Conservation (phyloP, 2,888 invertebrate species). For the Tachystola acroxantha region DNA sequence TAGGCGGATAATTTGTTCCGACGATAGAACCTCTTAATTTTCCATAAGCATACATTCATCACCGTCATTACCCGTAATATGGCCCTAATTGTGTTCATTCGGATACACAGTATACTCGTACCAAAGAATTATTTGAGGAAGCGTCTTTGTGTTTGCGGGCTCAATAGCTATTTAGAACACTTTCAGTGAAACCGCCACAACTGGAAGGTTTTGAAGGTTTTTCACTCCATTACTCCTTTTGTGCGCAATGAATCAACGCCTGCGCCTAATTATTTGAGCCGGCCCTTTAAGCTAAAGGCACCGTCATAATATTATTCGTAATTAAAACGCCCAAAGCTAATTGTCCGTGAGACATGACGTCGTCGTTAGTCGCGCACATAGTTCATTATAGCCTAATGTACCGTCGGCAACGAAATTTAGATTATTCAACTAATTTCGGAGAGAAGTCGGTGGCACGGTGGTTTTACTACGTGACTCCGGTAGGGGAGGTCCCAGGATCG, state of each 20-base stretch:
- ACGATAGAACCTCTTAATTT: too few species aligned
- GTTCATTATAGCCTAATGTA: conserved; percentile 38
- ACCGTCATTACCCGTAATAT: too few species aligned
- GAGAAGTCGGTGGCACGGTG: too few species aligned
- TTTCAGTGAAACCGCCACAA: conserved; percentile 30
- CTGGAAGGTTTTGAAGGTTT: conserved; percentile 41
- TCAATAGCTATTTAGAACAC: conserved; percentile 10
- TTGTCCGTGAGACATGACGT: conserved; percentile 54
- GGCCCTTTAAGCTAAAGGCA: conserved; percentile 48
- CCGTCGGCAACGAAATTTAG: conserved; percentile 5
- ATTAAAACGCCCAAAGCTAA: conserved; percentile 63
- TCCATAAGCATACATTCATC: too few species aligned
- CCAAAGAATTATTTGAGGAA: neutral
- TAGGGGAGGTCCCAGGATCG: too few species aligned
- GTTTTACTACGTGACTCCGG: too few species aligned
- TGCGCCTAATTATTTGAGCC: conserved; percentile 61
- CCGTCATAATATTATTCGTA: conserved; percentile 59
- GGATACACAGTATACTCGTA: neutral
- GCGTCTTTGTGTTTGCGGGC: conserved; percentile 1
- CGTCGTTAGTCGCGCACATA: conserved; percentile 43
- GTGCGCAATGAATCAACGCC: conserved; percentile 53
- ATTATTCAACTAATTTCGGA: too few species aligned
- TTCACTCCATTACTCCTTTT: conserved; percentile 69
- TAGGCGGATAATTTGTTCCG: too few species aligned
- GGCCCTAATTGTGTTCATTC: too few species aligned